Evolutionary conservation across 2,888 invertebrate species (phyloP), one percentile per base, ranked within the genome.

Genomic region (Onchidella celtica): DNA sequence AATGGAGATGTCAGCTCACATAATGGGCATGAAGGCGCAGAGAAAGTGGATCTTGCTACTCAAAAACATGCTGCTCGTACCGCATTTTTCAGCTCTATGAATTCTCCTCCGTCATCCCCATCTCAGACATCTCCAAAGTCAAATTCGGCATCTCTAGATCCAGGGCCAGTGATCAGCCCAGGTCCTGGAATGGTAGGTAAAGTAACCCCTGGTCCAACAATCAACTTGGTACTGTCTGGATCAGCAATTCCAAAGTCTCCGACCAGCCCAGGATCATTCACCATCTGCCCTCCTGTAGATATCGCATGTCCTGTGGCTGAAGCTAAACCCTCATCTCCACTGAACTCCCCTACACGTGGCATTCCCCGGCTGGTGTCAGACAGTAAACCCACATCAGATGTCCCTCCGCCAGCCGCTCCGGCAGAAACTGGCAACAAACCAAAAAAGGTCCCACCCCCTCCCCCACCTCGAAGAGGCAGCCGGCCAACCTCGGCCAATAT

Each of bases 401-500:
- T 74, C 21, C 11, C 66, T 9, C 34, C 21, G 17, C 4, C n/a
- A 3, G 61, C 70, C 61, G 57, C 59, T 29, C 21, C 27, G 32
- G 47, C 57, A 17, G 76, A 77, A 14, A 55, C 63, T 34, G 85
- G 75, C 40, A 86, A 65, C 11, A 87, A 85, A 74, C 87, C 86
- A 40, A 91, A 90, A 82, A 91, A 90, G 81, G 86, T 90, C 38
- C 92, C 92, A 2, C 92, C 92, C 14, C 92, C 92, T 3, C 92
- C 92, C 32, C 92, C 92, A 17, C 92, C 91, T 0, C 83, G 91
- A 61, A 91, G 88, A 76, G 90, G 89, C 69, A 91, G 90, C 82
- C 57, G 79, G 29, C 82, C 82, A 34, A 79, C 79, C 11, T 82
- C 81, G 2, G 65, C 76, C 21, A 79, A n/a, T 34, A 59, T 61